A percentile compares a stretch with the other conserved stretches of the same genome.
Evolutionary conservation across 2,113 vertebrate species (phyloP).

Genomic region (Danionella cerebrum): DNA sequence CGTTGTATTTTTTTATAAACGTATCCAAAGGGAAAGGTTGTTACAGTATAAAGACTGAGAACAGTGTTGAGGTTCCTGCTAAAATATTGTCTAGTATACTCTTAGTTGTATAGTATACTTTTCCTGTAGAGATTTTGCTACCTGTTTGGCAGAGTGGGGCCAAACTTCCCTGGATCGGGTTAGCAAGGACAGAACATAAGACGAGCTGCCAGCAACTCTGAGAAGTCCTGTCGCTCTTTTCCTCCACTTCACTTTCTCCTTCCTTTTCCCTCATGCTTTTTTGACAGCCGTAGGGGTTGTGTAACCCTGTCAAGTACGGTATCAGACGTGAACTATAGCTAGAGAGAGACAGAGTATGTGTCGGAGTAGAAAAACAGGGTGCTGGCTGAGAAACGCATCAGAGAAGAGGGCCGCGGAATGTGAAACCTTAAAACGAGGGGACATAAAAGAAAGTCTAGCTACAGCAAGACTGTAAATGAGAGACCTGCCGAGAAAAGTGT

Average conservation of each 20-base stretch:
- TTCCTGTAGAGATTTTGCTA: slow-evolving; percentile 7
- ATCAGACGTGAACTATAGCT: not conserved
- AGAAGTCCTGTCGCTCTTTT: not conserved
- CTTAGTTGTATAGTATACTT: too few species aligned
- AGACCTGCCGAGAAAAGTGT: not conserved
- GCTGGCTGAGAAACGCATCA: not conserved
- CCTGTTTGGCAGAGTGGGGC: not conserved
- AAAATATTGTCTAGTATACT: too few species aligned
- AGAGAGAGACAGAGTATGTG: not conserved
- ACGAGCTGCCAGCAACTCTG: not conserved
- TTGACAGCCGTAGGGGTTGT: not conserved
- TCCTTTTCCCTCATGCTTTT: not conserved
- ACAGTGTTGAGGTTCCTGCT: not conserved
- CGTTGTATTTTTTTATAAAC: too few species aligned
- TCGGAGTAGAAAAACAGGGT: not conserved
- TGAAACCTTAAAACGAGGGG: not conserved
- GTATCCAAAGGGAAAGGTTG: too few species aligned
- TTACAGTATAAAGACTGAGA: not conserved
- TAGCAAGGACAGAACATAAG: not conserved
- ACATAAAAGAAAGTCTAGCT: not conserved
- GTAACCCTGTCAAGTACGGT: not conserved
- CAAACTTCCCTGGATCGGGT: not conserved
- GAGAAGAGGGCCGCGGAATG: not conserved
- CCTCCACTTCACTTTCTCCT: not conserved
- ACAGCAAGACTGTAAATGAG: not conserved